phyloP scores from a whole-genome alignment of 2,797 vertebrate genomes.

The Petrocephalus schoutedeni region DNA sequence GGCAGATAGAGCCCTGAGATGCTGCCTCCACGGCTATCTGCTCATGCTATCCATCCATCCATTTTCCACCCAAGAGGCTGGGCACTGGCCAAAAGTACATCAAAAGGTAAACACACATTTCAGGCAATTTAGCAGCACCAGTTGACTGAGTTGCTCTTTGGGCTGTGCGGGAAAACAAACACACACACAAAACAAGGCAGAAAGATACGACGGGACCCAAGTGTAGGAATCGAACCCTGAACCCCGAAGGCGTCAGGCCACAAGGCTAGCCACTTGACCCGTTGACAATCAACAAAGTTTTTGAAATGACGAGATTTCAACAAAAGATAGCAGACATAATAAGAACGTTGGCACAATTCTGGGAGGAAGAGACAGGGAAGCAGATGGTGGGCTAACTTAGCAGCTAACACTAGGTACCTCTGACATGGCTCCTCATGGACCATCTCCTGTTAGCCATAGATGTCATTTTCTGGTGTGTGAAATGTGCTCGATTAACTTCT shows the following conservation, averaged over 20 bases:
- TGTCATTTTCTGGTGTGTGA: background rate
- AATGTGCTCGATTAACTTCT: background rate
- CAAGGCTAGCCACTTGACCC: background rate
- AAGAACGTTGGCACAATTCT: background rate
- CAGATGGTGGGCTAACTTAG: background rate
- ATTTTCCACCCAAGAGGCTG: background rate
- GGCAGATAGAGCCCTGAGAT: background rate
- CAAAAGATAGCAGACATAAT: background rate
- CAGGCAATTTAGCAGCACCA: background rate
- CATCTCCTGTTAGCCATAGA: background rate
- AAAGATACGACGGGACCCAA: background rate
- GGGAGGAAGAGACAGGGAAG: background rate
- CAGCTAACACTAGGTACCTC: background rate
- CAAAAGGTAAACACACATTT: background rate
- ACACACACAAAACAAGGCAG: background rate
- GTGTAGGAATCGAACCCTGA: background rate
- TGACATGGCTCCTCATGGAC: background rate
- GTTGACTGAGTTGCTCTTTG: background rate
- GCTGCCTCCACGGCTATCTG: background rate
- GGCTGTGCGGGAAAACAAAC: background rate
- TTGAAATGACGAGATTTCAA: background rate
- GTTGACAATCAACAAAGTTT: background rate
- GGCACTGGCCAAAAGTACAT: background rate
- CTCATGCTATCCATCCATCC: background rate
- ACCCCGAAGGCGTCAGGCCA: background rate